phyloP scores from a whole-genome alignment of 2,113 vertebrate genomes.

The Eretmochelys imbricata region DNA sequence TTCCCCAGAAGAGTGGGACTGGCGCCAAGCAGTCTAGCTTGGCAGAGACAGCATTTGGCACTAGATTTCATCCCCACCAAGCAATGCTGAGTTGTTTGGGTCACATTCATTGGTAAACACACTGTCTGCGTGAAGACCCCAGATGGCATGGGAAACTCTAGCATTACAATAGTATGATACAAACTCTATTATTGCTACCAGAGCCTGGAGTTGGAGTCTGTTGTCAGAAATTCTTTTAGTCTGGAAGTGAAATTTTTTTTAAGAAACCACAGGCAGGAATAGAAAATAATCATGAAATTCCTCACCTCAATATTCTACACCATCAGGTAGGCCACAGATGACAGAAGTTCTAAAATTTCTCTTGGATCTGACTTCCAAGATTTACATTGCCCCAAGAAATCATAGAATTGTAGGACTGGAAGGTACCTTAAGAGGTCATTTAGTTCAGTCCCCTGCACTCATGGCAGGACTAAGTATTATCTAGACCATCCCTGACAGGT shows the following conservation, averaged over 20 bases:
- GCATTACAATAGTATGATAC: slow-evolving; percentile 66
- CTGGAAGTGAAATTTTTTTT: background rate
- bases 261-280: background rate
- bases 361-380: background rate
- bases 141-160: slow-evolving; percentile 59
- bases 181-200: slow-evolving; percentile 62
- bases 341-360: background rate
- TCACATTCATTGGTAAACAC: slow-evolving; percentile 69
- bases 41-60: slow-evolving; percentile 68
- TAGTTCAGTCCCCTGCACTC: no score
- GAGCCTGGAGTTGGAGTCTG: slow-evolving; percentile 32
- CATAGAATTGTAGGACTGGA: no score
- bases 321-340: background rate
- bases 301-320: background rate
- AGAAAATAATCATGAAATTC: slow-evolving; percentile 1
- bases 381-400: background rate
- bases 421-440: no score
- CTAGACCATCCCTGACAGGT: no score
- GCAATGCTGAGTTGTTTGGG: slow-evolving; percentile 72
- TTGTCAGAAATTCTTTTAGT: background rate
- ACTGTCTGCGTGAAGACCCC: slow-evolving; percentile 62
- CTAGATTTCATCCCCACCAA: slow-evolving; percentile 64
- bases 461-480: no score
- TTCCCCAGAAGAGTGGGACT: slow-evolving; percentile 47
- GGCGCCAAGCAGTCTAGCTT: slow-evolving; percentile 64